Percentiles rank a stretch among this genome's conserved stretches.
Conservation (phyloP, 2,797 vertebrate genomes). For the Limosa lapponica region DNA sequence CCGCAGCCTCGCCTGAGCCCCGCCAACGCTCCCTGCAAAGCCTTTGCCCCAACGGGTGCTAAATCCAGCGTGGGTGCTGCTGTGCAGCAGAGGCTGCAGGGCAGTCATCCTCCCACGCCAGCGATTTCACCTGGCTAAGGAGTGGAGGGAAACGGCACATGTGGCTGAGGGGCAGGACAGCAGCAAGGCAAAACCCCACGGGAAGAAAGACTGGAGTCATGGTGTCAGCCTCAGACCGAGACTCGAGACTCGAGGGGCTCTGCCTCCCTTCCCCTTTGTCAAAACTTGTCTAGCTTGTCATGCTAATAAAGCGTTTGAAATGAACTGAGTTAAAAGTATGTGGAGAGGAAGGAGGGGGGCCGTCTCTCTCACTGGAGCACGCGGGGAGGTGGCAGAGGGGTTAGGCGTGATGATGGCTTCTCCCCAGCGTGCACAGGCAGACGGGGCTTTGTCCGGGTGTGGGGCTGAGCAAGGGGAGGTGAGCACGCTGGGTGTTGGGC, state of each 20-base stretch:
- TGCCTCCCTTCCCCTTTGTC: not conserved
- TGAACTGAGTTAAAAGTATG: not conserved
- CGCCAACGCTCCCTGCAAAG: not conserved
- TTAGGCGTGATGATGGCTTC: not conserved
- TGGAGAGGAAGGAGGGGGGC: not conserved
- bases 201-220: not conserved
- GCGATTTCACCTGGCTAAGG: not conserved
- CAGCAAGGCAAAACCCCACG: not conserved
- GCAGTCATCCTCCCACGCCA: not conserved
- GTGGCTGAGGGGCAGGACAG: not conserved
- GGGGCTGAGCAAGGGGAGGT: not conserved
- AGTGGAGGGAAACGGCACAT: not conserved
- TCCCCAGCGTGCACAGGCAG: fast-evolving
- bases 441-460: not conserved
- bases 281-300: conserved; percentile 63
- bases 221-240: not conserved
- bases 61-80: not conserved
- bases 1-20: not conserved
- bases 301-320: conserved; percentile 56
- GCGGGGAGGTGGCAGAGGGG: fast-evolving
- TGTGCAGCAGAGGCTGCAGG: not conserved
- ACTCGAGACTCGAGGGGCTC: not conserved
- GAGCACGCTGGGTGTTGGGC: fast-evolving
- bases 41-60: not conserved
- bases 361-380: not conserved